Conservation (phyloP, 1,140 invertebrate genomes). For the Forficula auricularia region DNA sequence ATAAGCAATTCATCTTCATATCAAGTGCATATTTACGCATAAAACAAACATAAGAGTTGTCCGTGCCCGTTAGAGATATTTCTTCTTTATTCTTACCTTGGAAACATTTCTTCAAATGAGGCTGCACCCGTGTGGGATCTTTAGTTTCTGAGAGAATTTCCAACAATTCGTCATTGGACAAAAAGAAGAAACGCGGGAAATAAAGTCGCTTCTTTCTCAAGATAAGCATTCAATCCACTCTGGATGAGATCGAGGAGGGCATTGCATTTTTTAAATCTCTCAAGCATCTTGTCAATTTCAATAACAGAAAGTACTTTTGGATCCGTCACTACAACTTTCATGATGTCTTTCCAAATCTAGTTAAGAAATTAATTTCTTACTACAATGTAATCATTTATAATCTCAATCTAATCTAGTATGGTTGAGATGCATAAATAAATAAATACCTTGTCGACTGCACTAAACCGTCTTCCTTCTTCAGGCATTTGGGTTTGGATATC, state of each 20-base stretch:
- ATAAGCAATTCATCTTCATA: too few relatives aligned
- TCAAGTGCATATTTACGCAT: too few relatives aligned
- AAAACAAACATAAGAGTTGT: too few relatives aligned
- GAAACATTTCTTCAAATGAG: slow-evolving; percentile 95
- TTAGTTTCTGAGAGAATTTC: slow-evolving; percentile 95
- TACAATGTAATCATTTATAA: too few relatives aligned
- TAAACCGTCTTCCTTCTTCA: slow-evolving; percentile 75
- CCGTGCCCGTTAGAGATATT: too few relatives aligned
- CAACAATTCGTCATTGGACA: slow-evolving; percentile 89
- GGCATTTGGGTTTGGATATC: slow-evolving; percentile 95
- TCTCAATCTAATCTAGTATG: neutral
- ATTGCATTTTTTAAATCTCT: slow-evolving; percentile 76
- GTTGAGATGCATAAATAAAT: slow-evolving; percentile 1
- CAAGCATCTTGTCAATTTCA: slow-evolving; percentile 83
- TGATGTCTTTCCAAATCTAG: slow-evolving; percentile 81
- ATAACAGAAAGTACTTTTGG: slow-evolving; percentile 68
- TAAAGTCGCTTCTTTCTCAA: slow-evolving; percentile 89
- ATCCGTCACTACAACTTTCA: slow-evolving; percentile 65
- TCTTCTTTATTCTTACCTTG: slow-evolving; percentile 42
- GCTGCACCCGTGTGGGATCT: slow-evolving; percentile 88
- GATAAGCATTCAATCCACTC: slow-evolving; percentile 80
- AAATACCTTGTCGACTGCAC: slow-evolving; percentile 78
- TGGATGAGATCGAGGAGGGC: slow-evolving; percentile 74
- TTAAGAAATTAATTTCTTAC: slow-evolving; percentile 6
- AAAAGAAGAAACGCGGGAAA: slow-evolving; percentile 92